These are phyloP conservation scores for Heliconius eleuchia DNA, from an alignment of 1,140 invertebrate species.

Conservation along the genomic window DNA sequence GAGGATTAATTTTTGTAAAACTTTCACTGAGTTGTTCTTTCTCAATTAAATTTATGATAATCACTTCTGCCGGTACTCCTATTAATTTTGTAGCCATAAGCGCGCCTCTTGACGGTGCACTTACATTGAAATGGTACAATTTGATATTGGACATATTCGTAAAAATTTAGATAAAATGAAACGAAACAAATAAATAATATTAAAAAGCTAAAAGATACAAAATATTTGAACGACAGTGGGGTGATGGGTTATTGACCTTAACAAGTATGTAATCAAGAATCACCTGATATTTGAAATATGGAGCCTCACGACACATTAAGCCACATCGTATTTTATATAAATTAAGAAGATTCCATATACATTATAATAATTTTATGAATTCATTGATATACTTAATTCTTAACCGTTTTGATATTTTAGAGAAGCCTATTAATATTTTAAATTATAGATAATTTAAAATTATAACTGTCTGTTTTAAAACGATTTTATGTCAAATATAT, in stretches of 20 bases:
- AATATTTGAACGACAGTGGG: not conserved
- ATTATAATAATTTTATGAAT: not conserved
- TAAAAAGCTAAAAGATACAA: not conserved
- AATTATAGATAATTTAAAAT: not conserved
- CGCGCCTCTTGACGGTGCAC: slow-evolving; percentile 85
- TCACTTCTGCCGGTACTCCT: slow-evolving; percentile 84
- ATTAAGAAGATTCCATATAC: too few relatives aligned
- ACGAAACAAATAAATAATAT: not conserved
- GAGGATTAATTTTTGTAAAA: slow-evolving; percentile 86
- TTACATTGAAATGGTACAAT: slow-evolving; percentile 86
- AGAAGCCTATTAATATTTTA: not conserved
- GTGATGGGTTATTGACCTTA: not conserved
- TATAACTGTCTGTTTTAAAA: not conserved
- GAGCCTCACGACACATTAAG: not conserved
- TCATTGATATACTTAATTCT: not conserved
- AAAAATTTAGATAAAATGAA: not conserved
- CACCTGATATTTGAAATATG: not conserved
- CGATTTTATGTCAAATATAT: not conserved
- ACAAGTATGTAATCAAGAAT: not conserved
- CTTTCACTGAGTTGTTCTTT: slow-evolving; percentile 85
- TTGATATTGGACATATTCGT: slow-evolving; percentile 51
- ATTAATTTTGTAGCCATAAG: slow-evolving; percentile 84
- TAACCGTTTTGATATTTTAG: not conserved
- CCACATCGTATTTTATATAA: too few relatives aligned
- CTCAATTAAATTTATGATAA: slow-evolving; percentile 82